A percentile compares a stretch with the other conserved stretches of the same genome.
phyloP scores from a whole-genome alignment of 2,888 invertebrate genomes.

The Oligia strigilis region DNA sequence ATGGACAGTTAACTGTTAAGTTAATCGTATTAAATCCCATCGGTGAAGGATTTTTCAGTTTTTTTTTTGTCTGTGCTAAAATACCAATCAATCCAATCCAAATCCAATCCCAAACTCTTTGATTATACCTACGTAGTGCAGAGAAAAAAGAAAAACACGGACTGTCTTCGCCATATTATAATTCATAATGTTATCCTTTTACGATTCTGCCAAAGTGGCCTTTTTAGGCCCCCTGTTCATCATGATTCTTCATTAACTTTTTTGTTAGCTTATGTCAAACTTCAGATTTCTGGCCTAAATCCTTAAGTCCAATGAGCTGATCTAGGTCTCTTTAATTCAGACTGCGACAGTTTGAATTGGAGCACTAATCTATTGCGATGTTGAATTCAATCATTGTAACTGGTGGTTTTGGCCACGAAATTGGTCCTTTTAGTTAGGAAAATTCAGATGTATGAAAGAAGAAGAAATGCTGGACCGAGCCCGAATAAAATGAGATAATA shows the following conservation, averaged over 20 bases:
- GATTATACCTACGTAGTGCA: no score
- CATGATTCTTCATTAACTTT: constrained; percentile 46
- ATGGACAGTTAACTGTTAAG: no score
- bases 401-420: not conserved
- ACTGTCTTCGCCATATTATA: no score
- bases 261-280: constrained; percentile 40
- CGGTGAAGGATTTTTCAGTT: no score
- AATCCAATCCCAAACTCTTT: no score
- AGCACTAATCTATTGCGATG: not conserved
- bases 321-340: not conserved
- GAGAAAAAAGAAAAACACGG: no score
- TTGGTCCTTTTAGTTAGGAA: not conserved
- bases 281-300: constrained; percentile 29
- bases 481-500: not conserved
- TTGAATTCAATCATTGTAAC: not conserved
- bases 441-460: not conserved
- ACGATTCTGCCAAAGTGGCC: no score
- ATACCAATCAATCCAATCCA: no score
- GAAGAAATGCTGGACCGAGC: not conserved
- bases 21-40: no score
- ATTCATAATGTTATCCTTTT: no score
- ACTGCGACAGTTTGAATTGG: not conserved
- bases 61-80: no score
- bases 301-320: not conserved
- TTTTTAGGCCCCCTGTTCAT: no score